phyloP scores from a whole-genome alignment of 1,140 invertebrate genomes.

The Nomia melanderi region DNA sequence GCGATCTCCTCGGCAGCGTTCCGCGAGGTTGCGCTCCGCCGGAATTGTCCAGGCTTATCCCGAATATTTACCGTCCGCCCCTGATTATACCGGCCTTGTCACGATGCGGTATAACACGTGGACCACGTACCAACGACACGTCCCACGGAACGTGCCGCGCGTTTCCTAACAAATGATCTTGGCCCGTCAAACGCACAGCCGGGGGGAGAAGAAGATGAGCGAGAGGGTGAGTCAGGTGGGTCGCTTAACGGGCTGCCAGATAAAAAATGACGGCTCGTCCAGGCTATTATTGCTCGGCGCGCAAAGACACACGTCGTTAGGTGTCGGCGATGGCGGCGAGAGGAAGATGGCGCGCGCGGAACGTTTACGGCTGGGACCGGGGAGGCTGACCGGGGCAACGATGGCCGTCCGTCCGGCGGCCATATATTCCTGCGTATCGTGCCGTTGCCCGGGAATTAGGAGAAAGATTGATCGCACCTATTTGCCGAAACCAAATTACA shows the following conservation, averaged over 20 bases:
- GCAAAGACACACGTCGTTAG: conserved; percentile 52
- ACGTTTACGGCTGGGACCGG: neutral
- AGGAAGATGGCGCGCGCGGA: neutral
- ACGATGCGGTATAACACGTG: conserved; percentile 1
- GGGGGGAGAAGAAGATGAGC: conserved; percentile 17
- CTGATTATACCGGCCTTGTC: neutral
- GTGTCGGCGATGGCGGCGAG: neutral
- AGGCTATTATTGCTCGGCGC: conserved; percentile 48
- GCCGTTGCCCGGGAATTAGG: conserved; percentile 51
- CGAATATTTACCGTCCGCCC: conserved; percentile 7
- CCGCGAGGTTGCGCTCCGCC: conserved; percentile 8
- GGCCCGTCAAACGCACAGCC: conserved; percentile 46
- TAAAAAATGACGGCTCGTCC: conserved; percentile 64
- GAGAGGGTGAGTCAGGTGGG: conserved; percentile 55
- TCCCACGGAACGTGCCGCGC: neutral
- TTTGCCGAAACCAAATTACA: conserved; percentile 69
- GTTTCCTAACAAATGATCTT: conserved; percentile 39
- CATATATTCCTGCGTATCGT: conserved; percentile 60
- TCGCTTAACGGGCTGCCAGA: conserved; percentile 45
- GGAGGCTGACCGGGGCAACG: neutral
- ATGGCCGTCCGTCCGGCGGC: conserved; percentile 27
- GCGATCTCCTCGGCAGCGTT: conserved; percentile 14
- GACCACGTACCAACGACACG: neutral
- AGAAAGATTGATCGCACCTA: conserved; percentile 71
- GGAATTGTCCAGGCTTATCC: conserved; percentile 40